Evolutionary conservation across 1,140 invertebrate species (phyloP).

Genomic region (Brachionus paranguensis): DNA sequence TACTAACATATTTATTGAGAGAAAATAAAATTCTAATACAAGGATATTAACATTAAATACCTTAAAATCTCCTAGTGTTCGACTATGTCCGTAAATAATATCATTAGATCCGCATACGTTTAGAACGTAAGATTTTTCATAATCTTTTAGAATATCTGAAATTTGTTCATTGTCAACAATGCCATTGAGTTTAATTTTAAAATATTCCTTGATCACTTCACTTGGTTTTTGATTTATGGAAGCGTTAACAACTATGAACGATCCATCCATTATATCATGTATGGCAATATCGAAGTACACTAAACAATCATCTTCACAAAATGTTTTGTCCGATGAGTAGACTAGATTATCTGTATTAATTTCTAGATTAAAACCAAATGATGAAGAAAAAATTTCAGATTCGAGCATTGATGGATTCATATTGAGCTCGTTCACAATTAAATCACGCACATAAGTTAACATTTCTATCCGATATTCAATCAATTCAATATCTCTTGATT

Average conservation of each 20-base stretch:
- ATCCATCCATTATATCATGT: neutral
- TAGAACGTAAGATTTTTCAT: neutral
- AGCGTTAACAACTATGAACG: neutral
- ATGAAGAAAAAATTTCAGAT: neutral
- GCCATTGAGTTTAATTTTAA: neutral
- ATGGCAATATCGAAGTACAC: neutral
- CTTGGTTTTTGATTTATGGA: neutral
- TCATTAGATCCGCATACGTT: constrained; percentile 35
- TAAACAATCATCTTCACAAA: neutral
- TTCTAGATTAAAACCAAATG: neutral
- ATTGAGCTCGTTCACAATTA: neutral
- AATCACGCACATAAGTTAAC: neutral
- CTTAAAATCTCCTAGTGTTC: neutral
- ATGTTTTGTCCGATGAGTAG: neutral
- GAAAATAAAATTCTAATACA: too few relatives aligned
- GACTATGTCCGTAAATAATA: neutral
- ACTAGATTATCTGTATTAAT: neutral
- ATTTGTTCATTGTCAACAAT: neutral
- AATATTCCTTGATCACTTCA: neutral
- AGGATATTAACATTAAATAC: too few relatives aligned
- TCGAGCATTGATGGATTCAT: neutral
- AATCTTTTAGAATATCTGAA: neutral
- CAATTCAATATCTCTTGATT: neutral
- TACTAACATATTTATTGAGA: too few relatives aligned
- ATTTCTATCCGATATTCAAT: constrained; percentile 5